Evolutionary conservation across 2,113 vertebrate species (phyloP).

Genomic region (Laticauda colubrina): DNA sequence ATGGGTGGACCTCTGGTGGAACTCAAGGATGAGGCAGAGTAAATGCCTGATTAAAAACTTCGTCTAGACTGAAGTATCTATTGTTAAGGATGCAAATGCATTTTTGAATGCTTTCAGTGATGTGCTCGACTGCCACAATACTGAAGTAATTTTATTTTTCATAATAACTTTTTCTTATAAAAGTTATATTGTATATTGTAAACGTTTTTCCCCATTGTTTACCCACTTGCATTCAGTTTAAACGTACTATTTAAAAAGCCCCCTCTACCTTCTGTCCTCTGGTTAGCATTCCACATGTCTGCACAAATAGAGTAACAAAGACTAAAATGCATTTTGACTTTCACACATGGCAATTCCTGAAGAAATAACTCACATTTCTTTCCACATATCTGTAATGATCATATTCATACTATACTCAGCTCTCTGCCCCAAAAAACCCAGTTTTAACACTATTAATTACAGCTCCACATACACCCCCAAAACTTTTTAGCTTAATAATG

Average conservation of each 20-base stretch:
- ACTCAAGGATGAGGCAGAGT: background rate
- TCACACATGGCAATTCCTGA: background rate
- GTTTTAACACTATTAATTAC: background rate
- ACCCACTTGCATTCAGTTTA: background rate
- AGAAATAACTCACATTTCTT: background rate
- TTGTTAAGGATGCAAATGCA: background rate
- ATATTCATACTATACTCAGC: background rate
- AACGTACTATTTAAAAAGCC: background rate
- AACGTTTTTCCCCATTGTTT: background rate
- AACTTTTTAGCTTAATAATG: background rate
- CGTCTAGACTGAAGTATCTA: background rate
- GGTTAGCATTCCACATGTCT: background rate
- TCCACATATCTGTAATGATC: background rate
- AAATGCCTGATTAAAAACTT: background rate
- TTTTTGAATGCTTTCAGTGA: background rate
- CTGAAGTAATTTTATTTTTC: background rate
- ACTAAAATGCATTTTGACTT: background rate
- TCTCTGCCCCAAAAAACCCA: background rate
- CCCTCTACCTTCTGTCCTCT: background rate
- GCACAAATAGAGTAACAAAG: background rate
- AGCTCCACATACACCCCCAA: background rate
- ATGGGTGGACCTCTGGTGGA: background rate
- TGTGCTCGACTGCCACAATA: background rate
- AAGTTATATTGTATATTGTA: background rate
- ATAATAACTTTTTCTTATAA: background rate